phyloP scores from a whole-genome alignment of 2,888 invertebrate species.

The Halictus ligatus region DNA sequence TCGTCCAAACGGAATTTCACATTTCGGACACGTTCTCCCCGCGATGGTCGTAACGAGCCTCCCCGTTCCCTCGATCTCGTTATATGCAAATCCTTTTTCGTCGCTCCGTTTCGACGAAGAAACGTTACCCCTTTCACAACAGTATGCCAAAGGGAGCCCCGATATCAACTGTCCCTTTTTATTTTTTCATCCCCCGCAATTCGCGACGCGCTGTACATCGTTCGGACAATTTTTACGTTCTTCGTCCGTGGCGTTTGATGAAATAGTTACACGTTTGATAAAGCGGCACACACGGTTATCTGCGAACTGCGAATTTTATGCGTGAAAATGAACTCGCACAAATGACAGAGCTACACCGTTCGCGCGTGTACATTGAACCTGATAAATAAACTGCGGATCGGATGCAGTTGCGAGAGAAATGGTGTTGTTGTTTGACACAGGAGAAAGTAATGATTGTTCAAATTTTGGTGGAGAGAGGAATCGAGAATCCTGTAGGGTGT shows the following conservation, averaged over 20 bases:
- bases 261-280: background rate
- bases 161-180: background rate
- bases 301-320: background rate
- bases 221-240: background rate
- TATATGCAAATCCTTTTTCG: slow-evolving; percentile 45
- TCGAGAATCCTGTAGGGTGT: too few relatives aligned
- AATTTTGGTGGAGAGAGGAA: too few relatives aligned
- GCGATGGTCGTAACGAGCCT: slow-evolving; percentile 39
- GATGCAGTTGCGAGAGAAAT: too few relatives aligned
- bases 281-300: background rate
- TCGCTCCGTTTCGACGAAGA: slow-evolving; percentile 11
- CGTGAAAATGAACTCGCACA: background rate
- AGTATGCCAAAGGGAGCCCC: background rate
- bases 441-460: too few relatives aligned
- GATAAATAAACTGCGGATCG: too few relatives aligned
- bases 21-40: slow-evolving; percentile 53
- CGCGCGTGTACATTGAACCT: background rate
- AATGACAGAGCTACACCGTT: background rate
- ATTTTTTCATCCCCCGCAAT: background rate
- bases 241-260: background rate
- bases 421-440: too few relatives aligned
- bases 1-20: slow-evolving; percentile 24
- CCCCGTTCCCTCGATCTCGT: slow-evolving; percentile 20
- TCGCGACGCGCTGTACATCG: background rate
- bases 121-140: background rate